Evolutionary conservation across 2,113 vertebrate species (phyloP).

Genomic region (Paedocypris sp.): DNA sequence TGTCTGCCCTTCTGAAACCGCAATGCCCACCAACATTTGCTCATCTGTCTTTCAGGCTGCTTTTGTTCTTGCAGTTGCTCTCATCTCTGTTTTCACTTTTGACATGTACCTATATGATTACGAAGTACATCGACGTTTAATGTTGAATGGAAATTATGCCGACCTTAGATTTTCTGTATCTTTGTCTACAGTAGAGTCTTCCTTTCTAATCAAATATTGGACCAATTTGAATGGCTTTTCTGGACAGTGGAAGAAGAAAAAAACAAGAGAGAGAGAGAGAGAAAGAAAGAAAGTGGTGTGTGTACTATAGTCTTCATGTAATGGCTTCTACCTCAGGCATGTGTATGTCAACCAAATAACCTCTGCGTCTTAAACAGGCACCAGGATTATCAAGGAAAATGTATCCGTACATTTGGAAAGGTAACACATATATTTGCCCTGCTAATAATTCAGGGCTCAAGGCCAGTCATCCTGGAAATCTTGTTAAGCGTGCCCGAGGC

Average conservation of each 20-base stretch:
- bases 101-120: no score
- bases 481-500: neutral
- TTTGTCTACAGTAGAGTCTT: no score
- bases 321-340: neutral
- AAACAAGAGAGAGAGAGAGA: neutral
- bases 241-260: neutral
- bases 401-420: neutral
- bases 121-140: no score
- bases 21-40: conserved; percentile 23
- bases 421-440: neutral
- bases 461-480: neutral
- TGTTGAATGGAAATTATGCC: no score
- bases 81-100: conserved; percentile 1
- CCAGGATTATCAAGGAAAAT: neutral
- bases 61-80: neutral
- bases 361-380: neutral
- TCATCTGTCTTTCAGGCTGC: conserved; percentile 1
- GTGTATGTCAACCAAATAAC: neutral
- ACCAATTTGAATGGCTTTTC: neutral
- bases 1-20: conserved; percentile 47
- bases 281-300: neutral
- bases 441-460: neutral
- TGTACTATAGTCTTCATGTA: neutral
- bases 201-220: no score
- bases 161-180: no score